phyloP scores from a whole-genome alignment of 2,113 vertebrate species.

The Boulengeromyrus knoepffleri region DNA sequence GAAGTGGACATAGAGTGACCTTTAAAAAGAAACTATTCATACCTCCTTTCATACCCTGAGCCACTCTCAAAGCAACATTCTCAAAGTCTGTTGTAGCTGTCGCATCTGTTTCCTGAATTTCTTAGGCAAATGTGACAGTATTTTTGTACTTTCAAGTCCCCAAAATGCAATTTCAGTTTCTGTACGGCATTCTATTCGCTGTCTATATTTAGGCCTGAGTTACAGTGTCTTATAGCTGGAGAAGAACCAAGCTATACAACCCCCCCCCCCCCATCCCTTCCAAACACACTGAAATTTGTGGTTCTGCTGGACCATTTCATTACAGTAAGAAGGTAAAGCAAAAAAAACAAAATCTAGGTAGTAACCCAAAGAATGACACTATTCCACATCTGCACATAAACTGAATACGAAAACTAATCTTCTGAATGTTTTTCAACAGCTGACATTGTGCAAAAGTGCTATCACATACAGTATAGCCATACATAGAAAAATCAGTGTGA shows the following conservation, averaged over 20 bases:
- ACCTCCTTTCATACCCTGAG: not conserved
- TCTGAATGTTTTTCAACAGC: not conserved
- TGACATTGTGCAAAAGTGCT: not conserved
- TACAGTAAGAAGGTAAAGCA: not conserved
- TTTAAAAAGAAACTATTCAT: not conserved
- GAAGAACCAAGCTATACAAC: not conserved
- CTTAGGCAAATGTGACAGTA: constrained; percentile 25
- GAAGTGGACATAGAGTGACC: not conserved
- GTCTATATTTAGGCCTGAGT: not conserved
- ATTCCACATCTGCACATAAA: not conserved
- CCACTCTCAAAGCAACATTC: not conserved
- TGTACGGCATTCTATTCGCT: constrained; percentile 14
- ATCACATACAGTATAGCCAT: not conserved
- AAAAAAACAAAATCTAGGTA: not conserved
- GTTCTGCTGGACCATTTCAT: not conserved
- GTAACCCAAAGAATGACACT: not conserved
- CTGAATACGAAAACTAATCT: not conserved
- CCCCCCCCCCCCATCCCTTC: not conserved
- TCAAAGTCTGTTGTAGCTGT: constrained; percentile 34
- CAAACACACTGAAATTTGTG: not conserved
- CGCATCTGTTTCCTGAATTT: constrained; percentile 58
- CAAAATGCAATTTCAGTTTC: constrained; percentile 39
- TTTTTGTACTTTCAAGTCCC: constrained; percentile 47
- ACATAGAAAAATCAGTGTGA: not conserved
- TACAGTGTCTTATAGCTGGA: not conserved